phyloP scores from a whole-genome alignment of 1,140 invertebrate genomes.

The Cydia fagiglandana region DNA sequence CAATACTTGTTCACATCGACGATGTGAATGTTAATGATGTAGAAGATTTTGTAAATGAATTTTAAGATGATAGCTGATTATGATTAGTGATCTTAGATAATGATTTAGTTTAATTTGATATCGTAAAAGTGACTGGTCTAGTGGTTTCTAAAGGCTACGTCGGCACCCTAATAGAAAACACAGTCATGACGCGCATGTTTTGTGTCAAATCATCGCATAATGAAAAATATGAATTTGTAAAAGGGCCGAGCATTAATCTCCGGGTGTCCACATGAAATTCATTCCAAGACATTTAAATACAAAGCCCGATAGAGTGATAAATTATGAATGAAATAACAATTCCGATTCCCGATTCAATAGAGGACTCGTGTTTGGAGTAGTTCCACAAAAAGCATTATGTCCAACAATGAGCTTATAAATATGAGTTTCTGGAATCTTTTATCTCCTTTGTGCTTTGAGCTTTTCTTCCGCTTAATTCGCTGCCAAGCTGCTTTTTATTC shows the following conservation, averaged over 20 bases:
- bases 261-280: conserved; percentile 52
- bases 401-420: conserved; percentile 70
- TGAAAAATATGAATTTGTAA: conserved; percentile 62
- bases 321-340: conserved; percentile 71
- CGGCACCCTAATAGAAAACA: conserved; percentile 55
- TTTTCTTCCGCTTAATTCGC: conserved; percentile 54
- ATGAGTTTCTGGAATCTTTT: conserved; percentile 63
- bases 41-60: background rate
- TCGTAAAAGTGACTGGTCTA: conserved; percentile 28
- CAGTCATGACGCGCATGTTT: conserved; percentile 57
- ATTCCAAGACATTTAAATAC: conserved; percentile 68
- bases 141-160: conserved; percentile 29
- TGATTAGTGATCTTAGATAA: conserved; percentile 10
- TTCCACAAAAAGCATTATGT: conserved; percentile 61
- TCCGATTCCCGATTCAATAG: conserved; percentile 62
- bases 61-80: conserved; percentile 35
- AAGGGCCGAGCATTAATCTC: conserved; percentile 57
- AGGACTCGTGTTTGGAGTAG: conserved; percentile 54
- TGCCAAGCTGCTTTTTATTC: conserved; percentile 51
- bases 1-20: conserved; percentile 37
- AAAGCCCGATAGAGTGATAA: conserved; percentile 68
- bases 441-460: conserved; percentile 52
- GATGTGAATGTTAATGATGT: conserved; percentile 1
- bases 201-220: conserved; percentile 65
- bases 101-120: conserved; percentile 1